Evolutionary conservation across 2,888 invertebrate genomes (phyloP), one percentile per base, ranked within the genome.

Genomic region (Drosophila meridionalis): DNA sequence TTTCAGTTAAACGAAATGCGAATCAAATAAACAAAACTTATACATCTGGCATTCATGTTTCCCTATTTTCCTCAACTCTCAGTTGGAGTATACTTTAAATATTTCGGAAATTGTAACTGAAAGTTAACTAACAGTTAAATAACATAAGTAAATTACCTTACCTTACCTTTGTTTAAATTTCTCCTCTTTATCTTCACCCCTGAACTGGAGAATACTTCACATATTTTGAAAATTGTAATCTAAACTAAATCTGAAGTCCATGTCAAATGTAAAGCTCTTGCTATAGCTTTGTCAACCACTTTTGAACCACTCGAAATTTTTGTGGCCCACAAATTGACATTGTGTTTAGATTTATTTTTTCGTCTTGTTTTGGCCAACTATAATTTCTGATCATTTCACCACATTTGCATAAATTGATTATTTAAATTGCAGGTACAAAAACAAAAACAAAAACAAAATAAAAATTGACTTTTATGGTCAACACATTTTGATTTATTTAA

Each of bases 401-500:
- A 75, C 74, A 72, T 78, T 72, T 76, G 60, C 80, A 80, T 74
- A 71, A 70, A 71, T 74, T 74, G 55, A 61, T 66, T 69, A 61
- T 61, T 56, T 43, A 69, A 72, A 81, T 78, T 61, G 69, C 68
- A 59, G 62, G 45, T 26, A 63, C 6, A 48, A 43, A 58, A 52
- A 30, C 9, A 32, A 38, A 61, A 50, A 28, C 9, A 28, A 43
- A 50, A 59, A 30, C 9, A 28, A 40, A 40, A 11, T 11, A 47
- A 66, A 79, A 81, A 69, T 79, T 45, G 60, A 75, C 82, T 82
- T 80, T 80, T 85, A 80, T 82, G 85, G 85, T 60, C 73, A 86
- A 80, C 45, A 57, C 76, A 82, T 77, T 82, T 77, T 80, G 80
- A 89, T 84, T 89, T 82, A 85, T 89, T 85, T 89, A 85, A 87